Conservation (phyloP, 2,888 invertebrate species). For the Cyaniris semiargus region DNA sequence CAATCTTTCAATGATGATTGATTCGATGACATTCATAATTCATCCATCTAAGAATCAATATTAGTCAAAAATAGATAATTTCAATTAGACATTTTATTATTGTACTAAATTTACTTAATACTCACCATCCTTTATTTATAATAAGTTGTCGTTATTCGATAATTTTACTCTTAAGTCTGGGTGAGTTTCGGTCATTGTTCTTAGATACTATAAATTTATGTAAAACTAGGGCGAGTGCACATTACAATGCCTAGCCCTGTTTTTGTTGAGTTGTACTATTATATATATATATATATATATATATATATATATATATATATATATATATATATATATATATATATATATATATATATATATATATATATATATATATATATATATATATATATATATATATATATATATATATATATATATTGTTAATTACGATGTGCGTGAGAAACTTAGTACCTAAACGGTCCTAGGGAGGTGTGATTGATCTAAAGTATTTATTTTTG, state of each 20-base stretch:
- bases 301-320: not conserved
- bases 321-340: not conserved
- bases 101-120: conserved; percentile 24
- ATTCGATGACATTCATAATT: conserved; percentile 37
- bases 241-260: not conserved
- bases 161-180: not conserved
- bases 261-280: not conserved
- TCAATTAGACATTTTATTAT: conserved; percentile 30
- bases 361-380: not conserved
- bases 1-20: conserved; percentile 47
- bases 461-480: conserved; percentile 6
- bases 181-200: not conserved
- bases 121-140: conserved; percentile 1
- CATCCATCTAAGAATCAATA: conserved; percentile 40
- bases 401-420: not conserved
- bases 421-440: not conserved
- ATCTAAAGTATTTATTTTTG: conserved; percentile 16
- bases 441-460: not conserved
- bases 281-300: conserved; percentile 1
- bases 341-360: not conserved
- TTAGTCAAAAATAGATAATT: conserved; percentile 44
- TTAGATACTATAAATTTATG: not conserved
- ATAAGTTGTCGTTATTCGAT: not conserved
- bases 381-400: conserved; percentile 2
- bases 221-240: not conserved